Percentiles rank a stretch among this genome's conserved stretches.
Conservation (phyloP, 2,888 invertebrate genomes). For the Stictocephala bisonia region DNA sequence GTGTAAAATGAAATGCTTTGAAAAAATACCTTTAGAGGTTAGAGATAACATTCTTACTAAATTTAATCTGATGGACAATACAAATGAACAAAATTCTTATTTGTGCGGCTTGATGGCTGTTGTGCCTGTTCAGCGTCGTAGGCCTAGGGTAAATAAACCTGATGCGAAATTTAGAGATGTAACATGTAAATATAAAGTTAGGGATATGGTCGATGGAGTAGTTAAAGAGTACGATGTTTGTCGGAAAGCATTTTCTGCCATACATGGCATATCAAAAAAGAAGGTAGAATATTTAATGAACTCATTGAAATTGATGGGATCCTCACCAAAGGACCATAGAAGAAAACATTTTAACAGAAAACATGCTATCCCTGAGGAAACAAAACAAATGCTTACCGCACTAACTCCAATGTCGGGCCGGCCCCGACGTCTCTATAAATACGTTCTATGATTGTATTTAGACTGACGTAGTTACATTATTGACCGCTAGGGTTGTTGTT, state of each 20-base stretch:
- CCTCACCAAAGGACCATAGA: too few species aligned
- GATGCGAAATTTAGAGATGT: constrained; percentile 35
- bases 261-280: constrained; percentile 28
- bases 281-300: constrained; percentile 25
- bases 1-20: constrained; percentile 10
- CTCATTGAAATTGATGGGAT: too few species aligned
- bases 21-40: background rate
- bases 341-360: too few species aligned
- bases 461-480: too few species aligned
- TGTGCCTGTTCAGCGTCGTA: constrained; percentile 21
- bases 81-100: constrained; percentile 33
- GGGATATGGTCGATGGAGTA: constrained; percentile 3
- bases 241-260: constrained; percentile 32
- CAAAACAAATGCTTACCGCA: too few species aligned
- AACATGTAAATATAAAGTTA: constrained; percentile 35
- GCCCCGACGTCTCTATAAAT: too few species aligned
- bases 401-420: too few species aligned
- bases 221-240: constrained; percentile 28
- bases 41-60: constrained; percentile 35
- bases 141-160: constrained; percentile 2
- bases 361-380: too few species aligned
- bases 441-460: too few species aligned
- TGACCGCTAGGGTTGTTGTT: too few species aligned
- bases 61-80: constrained; percentile 21
- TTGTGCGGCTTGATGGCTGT: constrained; percentile 29